Evolutionary conservation across 2,888 invertebrate species (phyloP).

Genomic region (Philopedon plagiatum): DNA sequence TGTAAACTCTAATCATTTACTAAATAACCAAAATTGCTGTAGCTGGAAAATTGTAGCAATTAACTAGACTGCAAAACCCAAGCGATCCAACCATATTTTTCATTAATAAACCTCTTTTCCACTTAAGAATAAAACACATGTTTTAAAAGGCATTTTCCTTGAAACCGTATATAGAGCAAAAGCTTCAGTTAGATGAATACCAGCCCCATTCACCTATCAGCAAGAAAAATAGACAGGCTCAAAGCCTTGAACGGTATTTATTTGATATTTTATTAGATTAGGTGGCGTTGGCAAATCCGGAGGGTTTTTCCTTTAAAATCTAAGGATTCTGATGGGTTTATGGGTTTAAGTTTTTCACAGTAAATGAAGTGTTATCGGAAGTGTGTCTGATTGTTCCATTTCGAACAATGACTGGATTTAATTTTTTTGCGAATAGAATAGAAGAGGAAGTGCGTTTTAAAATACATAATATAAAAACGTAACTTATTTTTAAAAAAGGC

Average conservation of each 20-base stretch:
- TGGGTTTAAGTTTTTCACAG: conserved; percentile 30
- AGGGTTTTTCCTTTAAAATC: conserved; percentile 35
- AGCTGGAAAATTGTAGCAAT: no score
- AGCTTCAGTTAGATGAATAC: conserved; percentile 48
- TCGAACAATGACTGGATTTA: not conserved
- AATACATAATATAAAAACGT: no score
- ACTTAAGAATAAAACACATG: conserved; percentile 26
- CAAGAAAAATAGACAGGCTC: conserved; percentile 49
- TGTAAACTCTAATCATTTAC: no score
- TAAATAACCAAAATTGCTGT: no score
- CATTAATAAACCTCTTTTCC: not conserved
- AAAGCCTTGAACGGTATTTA: conserved; percentile 47
- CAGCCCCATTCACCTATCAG: conserved; percentile 45
- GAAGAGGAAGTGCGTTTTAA: no score
- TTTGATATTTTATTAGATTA: conserved; percentile 52
- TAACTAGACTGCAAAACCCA: no score
- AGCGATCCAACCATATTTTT: not conserved
- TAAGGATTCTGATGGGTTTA: conserved; percentile 38
- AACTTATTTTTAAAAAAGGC: no score
- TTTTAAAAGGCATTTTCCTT: conserved; percentile 33
- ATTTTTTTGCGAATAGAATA: not conserved
- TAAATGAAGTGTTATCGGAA: conserved; percentile 23
- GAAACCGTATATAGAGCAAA: conserved; percentile 27
- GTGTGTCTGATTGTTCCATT: conserved; percentile 4
- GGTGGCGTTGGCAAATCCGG: conserved; percentile 31